Conservation (phyloP, 1,140 invertebrate genomes). For the Heliconius hewitsoni region DNA sequence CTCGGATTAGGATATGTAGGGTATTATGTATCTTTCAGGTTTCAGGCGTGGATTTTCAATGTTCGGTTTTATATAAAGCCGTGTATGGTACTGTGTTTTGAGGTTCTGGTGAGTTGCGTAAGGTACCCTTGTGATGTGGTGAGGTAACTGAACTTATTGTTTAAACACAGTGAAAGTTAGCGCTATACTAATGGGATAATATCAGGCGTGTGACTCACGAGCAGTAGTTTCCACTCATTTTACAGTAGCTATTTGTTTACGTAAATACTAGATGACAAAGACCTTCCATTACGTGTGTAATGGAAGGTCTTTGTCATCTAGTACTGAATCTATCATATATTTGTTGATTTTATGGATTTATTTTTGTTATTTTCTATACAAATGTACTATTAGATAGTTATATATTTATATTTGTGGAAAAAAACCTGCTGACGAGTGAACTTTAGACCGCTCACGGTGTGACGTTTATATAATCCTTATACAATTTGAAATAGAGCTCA, state of each 20-base stretch:
- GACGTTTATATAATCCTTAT: background rate
- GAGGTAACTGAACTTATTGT: background rate
- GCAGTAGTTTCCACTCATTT: background rate
- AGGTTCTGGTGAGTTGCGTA: background rate
- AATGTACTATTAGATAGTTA: too few relatives aligned
- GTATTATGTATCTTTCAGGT: slow-evolving; percentile 29
- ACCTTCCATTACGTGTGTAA: too few relatives aligned
- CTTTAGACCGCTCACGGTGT: background rate
- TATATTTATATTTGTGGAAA: background rate
- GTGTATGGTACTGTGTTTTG: background rate
- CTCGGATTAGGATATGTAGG: slow-evolving; percentile 66
- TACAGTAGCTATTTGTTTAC: background rate
- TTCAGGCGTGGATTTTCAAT: slow-evolving; percentile 7
- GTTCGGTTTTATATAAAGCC: background rate
- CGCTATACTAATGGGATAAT: background rate
- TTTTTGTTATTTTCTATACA: background rate
- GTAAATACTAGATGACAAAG: too few relatives aligned
- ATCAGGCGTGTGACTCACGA: background rate
- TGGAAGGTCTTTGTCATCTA: background rate
- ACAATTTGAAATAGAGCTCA: background rate
- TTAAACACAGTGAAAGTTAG: background rate
- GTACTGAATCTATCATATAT: background rate
- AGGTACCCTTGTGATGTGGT: background rate
- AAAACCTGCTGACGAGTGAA: background rate
- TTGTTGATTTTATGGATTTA: background rate